Base-by-base conservation (phyloP, 2,888 invertebrate species). In the Drosophila differens region DNA sequence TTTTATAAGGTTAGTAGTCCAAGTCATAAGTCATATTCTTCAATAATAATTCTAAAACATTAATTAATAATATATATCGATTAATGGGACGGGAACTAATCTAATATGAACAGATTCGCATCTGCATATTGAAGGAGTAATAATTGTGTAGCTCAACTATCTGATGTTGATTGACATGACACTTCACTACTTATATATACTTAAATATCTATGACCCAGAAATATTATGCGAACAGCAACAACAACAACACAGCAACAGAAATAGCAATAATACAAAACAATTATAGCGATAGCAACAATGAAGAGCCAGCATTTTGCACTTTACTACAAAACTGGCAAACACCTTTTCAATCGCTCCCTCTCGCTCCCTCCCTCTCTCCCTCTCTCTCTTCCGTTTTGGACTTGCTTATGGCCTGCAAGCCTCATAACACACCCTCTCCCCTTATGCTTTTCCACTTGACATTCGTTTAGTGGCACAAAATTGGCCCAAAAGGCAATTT, bases 1-100 rank as follows among this genome's bases (percentile, higher is more conserved):
- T 92, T 91, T 92, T 92, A 93, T 93, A 93, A 93, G 92, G 93
- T 93, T 74, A 91, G 91, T 79, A 44, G 2, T 16, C 7, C 25
- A 9, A 25, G 16, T 47, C 47, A 9, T 44, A 22, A 44, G 22
- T 3, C 44, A 37, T 37, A 37, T 12, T 12, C 22, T 1, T 44
- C 16, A 4, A 16, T 35, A 35, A 16, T 35, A 35, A 9, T 2
- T 47, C 16, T 9, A 47, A 47, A 25, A 25, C 9, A 47, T 47
- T 25, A 1, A 25, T 16, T 25, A 28, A 28, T 28, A 35, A 12
- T 22, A 22, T 14, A 47, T 47, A 22, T 19, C 1, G n/a, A 6
- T 28, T 28, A 28, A 47, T 14, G 16, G 25, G 25, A 4, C 16
- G 25, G 9, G 25, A 16, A 9, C 25, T 25, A 25, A 25, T 25